Conservation (phyloP, 1,140 invertebrate species). For the Triops cancriformis region DNA sequence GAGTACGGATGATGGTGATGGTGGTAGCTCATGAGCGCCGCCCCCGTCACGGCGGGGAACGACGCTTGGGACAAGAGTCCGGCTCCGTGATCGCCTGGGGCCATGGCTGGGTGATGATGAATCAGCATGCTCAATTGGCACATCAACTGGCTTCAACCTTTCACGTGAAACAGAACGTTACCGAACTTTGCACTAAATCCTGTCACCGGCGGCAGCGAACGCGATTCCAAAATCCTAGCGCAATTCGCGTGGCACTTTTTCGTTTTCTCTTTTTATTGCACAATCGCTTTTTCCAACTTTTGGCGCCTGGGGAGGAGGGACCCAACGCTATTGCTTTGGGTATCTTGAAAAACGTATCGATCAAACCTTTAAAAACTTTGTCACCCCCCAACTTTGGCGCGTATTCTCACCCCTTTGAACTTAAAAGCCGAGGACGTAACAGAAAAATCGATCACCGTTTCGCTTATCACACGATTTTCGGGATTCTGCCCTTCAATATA, state of each 20-base stretch:
- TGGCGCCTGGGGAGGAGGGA: too few species aligned
- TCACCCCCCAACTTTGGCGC: too few species aligned
- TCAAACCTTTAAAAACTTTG: too few species aligned
- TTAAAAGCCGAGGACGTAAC: too few species aligned
- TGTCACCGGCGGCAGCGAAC: not conserved
- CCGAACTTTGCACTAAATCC: not conserved
- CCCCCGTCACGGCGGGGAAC: not conserved
- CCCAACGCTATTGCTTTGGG: too few species aligned
- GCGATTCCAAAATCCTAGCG: not conserved
- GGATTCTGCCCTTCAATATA: too few species aligned
- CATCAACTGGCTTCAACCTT: not conserved
- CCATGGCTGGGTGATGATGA: not conserved
- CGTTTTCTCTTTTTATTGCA: not conserved
- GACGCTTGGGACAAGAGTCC: not conserved
- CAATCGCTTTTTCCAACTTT: too few species aligned
- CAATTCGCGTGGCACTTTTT: not conserved
- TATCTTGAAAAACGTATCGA: too few species aligned
- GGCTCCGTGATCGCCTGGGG: not conserved
- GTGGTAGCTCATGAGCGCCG: not conserved
- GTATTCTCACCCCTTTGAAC: too few species aligned
- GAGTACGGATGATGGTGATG: not conserved
- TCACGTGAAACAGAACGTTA: not conserved
- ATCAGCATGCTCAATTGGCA: constrained; percentile 13
- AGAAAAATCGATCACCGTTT: too few species aligned
- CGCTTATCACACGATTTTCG: too few species aligned